Percentiles rank a stretch among this genome's conserved stretches.
These are phyloP conservation scores for Microdon myrmicae DNA, from an alignment of 2,888 invertebrate genomes.

Conservation along the genomic window DNA sequence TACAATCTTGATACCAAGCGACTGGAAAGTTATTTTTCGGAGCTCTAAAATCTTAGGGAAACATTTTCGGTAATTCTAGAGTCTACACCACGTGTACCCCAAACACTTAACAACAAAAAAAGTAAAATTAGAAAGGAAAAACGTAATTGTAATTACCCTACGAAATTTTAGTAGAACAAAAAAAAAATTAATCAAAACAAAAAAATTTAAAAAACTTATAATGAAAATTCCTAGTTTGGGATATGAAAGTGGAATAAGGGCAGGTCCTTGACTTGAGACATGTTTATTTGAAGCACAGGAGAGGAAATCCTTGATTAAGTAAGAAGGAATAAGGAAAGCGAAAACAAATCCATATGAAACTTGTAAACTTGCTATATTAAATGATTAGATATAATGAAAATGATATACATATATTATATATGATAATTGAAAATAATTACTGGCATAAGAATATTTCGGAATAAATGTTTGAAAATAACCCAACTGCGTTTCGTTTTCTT, in stretches of 20 bases:
- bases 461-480: conserved; percentile 32
- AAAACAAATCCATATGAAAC: conserved; percentile 5
- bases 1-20: no score
- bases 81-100: no score
- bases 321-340: not conserved
- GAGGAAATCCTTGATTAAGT: no score
- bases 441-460: conserved; percentile 33
- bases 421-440: conserved; percentile 24
- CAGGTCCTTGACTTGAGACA: no score
- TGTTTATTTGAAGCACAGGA: no score
- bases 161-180: no score
- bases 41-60: conserved; percentile 39
- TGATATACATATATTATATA: no score
- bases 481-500: not conserved
- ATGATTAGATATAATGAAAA: conserved; percentile 27
- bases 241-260: no score
- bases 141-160: conserved; percentile 12
- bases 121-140: conserved; percentile 21
- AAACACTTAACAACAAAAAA: conserved; percentile 2
- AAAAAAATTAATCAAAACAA: no score
- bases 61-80: no score
- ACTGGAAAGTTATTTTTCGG: conserved; percentile 36
- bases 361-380: conserved; percentile 11
- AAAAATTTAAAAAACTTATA: no score
- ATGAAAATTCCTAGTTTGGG: no score